Base-by-base conservation (phyloP, 2,888 invertebrate genomes). In the Acleris laterana region DNA sequence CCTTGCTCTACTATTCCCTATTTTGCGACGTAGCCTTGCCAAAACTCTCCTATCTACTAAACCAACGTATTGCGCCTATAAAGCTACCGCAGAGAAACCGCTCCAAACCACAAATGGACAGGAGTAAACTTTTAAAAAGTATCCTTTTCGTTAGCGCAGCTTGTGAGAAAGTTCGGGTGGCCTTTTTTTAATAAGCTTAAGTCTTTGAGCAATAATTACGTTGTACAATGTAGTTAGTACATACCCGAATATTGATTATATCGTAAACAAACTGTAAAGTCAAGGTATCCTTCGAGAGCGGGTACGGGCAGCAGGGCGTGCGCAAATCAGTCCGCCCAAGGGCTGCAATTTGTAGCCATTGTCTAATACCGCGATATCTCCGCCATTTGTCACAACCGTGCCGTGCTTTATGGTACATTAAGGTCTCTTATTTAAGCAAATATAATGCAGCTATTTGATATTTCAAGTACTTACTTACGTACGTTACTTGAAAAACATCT, bases 261-360 rank as follows among this genome's bases (percentile, higher is more conserved):
- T 55, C 20, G 19, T 42, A 28, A 11, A 16, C 11, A 19, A 44
- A 42, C 25, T 42, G 22, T 62, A 32, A 53, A 53, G 19, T 62
- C 16, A 53, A 20, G 28, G 16, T 46, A 28, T 46, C 28, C 46
- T 46, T 62, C n/a, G 11, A 55, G 32, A 13, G 4, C 7, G 25
- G 22, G 42, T 32, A 56, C 5, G 19, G 42, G 56, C 25, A n/a
- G 51, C 17, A 19, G 32, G 9, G 50, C 50, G 56, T 52, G 72
- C 69, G 72, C 72, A 72, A 74, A 75, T 78, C 77, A 73, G 75
- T 75, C 68, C 69, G 79, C 79, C 82, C 73, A 60, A 74, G 75
- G 81, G 83, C 79, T 69, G 70, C 81, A 86, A 87, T 88, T 85
- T 85, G 82, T 76, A 74, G 76, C 79, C 78, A 87, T 88, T 86